Evolutionary conservation across 2,113 vertebrate genomes (phyloP), one percentile per base, ranked within the genome.

Genomic region (Blennius ocellaris): DNA sequence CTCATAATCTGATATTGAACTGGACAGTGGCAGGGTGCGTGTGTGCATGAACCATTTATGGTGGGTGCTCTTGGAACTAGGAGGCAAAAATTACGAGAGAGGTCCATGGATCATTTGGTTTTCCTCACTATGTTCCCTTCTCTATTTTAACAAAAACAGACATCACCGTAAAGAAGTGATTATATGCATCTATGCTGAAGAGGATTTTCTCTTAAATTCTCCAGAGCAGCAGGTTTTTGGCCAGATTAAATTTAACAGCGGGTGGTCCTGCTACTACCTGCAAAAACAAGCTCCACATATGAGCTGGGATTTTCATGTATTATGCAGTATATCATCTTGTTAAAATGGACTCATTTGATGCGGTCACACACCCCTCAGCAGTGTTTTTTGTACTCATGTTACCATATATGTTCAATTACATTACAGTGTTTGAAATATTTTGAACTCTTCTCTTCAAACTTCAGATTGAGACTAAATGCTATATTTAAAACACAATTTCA

Each of bases 231-330:
- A 7, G 59, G 11, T 65, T 61, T 51, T 72, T 57, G 45, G 69
- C 40, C 74, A 56, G 16, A 66, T 58, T 14, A 65, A 69, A 56
- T 50, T 41, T 53, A 36, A 54, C 3, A 17, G 39, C 62, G 70
- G 69, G 36, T 6, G 3, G n/a, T 76, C 63, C 39, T 44, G 64
- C 49, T 70, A 81, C 63, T 66, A 75, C 69, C 56, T 37, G 68
- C 57, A 56, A 54, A 50, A 80, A 78, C 21, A 68, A 61, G 61
- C 40, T 51, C 65, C 62, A 71, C 66, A 80, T 84, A 8, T 51
- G 3, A 68, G 36, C n/a, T 67, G 30, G 58, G 38, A 39, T 45
- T 67, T 71, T 37, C 5, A 44, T 73, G 30, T n/a, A 37, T 50
- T 37, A 53, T 54, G 40, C 43, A 9, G 11, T 9, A 40, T 63